phyloP scores from a whole-genome alignment of 2,888 invertebrate species.

The Melanotus villosus region DNA sequence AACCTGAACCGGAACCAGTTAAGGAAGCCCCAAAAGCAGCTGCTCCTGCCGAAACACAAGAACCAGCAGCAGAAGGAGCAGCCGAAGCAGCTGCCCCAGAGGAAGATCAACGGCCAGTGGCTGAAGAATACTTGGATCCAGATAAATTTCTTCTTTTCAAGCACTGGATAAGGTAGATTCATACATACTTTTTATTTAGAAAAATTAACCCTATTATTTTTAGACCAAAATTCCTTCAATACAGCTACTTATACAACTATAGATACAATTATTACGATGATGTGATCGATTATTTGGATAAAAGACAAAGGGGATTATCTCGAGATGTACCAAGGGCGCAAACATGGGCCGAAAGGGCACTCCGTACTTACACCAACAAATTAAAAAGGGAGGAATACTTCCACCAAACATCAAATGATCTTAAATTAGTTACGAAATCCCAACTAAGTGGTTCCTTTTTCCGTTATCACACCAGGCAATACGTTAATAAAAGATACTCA shows the following conservation, averaged over 20 bases:
- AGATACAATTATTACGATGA: constrained; percentile 90
- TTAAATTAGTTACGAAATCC: constrained; percentile 73
- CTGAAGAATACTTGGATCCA: constrained; percentile 69
- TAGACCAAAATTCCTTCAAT: constrained; percentile 86
- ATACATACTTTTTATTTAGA: no score
- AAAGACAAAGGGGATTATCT: constrained; percentile 76
- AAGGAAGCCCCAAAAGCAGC: constrained; percentile 59
- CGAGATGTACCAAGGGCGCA: constrained; percentile 84
- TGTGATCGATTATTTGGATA: constrained; percentile 86
- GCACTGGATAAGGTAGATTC: constrained; percentile 83
- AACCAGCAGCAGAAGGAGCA: constrained; percentile 60
- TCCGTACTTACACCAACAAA: constrained; percentile 75
- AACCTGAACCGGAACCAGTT: constrained; percentile 53
- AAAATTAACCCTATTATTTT: no score
- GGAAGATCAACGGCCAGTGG: constrained; percentile 65
- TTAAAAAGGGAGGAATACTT: constrained; percentile 63
- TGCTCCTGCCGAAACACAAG: constrained; percentile 56
- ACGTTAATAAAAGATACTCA: constrained; percentile 82
- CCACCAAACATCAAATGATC: constrained; percentile 59
- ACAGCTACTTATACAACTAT: constrained; percentile 87
- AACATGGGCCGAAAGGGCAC: constrained; percentile 88
- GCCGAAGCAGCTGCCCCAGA: constrained; percentile 68
- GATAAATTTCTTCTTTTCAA: constrained; percentile 80
- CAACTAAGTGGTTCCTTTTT: constrained; percentile 79
- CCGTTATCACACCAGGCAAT: constrained; percentile 82